A percentile compares a stretch with the other conserved stretches of the same genome.
Evolutionary conservation across 2,888 invertebrate species (phyloP).

Genomic region (Conomelus anceps): DNA sequence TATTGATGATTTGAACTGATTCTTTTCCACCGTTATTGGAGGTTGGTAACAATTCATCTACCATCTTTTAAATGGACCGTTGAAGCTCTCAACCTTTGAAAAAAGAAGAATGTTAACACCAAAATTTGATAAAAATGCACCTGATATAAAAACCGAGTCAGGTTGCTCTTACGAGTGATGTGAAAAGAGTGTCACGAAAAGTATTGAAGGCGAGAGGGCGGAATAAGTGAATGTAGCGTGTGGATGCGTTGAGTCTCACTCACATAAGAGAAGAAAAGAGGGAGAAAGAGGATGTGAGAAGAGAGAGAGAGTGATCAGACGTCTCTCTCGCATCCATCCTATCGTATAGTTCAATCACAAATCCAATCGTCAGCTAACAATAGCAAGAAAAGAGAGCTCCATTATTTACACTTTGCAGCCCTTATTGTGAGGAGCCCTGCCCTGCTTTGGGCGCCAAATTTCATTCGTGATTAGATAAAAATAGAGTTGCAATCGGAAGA

Average conservation of each 20-base stretch:
- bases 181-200: not conserved
- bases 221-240: not conserved
- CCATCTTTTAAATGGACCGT: too few species aligned
- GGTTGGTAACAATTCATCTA: too few species aligned
- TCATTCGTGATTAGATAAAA: conserved; percentile 27
- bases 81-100: too few species aligned
- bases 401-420: conserved; percentile 25
- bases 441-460: conserved; percentile 21
- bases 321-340: conserved; percentile 1
- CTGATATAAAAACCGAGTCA: not conserved
- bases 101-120: too few species aligned
- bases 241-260: not conserved
- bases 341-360: conserved; percentile 25
- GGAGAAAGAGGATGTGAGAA: not conserved
- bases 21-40: too few species aligned
- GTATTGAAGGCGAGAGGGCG: not conserved
- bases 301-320: not conserved
- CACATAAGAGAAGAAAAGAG: not conserved
- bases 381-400: conserved; percentile 24
- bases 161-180: too few species aligned
- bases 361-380: conserved; percentile 25
- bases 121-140: not conserved
- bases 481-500: conserved; percentile 19
- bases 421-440: conserved; percentile 19
- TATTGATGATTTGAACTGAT: too few species aligned